Base-by-base conservation (phyloP, 2,113 vertebrate species). In the Pomatostomus ruficeps region DNA sequence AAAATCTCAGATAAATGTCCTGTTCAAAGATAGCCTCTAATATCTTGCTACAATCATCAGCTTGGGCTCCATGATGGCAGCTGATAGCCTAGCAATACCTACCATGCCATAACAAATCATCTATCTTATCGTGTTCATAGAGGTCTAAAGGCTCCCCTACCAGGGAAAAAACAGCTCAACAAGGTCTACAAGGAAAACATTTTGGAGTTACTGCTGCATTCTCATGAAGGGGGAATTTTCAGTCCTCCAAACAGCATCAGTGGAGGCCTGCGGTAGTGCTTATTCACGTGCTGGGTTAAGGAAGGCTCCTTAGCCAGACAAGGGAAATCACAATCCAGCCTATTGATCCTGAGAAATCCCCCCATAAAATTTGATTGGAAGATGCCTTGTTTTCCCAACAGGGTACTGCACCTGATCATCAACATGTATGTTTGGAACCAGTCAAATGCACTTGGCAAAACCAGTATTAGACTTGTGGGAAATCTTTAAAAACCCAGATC, bases 111-210 rank as follows among this genome's bases (percentile, higher is more conserved):
- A 95, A 88, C 90, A 97, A 95, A 96, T 94, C 11, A 77, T 96
- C 94, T 95, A 89, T 88, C 93, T 97, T 95, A 96, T 94, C 95
- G 73, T 87, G 54, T 95, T 96, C 93, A 82, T 74, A 86, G 85
- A 76, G 43, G 75, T 93, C 88, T 90, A 94, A 97, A 96, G 74
- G 84, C 77, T 95, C 57, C 86, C 94, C 88, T 93, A 54, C 93
- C 51, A 89, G 81, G 78, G 62, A 2, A 61, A 81, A 95, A 91
- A 15, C 78, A 88, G 88, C 72, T 89, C 90, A 91, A 75, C 88
- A 85, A 71, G 26, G 67, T 70, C 80, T 93, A 70, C 74, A 91
- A 88, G 81, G 84, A 96, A 93, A 92, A 87, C 1, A 4, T 88
- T 85, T 58, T 79, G 51, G 88, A 95, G 68, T 62, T 92, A 82